phyloP scores from a whole-genome alignment of 2,797 vertebrate species.

The Cichlasoma orientale region DNA sequence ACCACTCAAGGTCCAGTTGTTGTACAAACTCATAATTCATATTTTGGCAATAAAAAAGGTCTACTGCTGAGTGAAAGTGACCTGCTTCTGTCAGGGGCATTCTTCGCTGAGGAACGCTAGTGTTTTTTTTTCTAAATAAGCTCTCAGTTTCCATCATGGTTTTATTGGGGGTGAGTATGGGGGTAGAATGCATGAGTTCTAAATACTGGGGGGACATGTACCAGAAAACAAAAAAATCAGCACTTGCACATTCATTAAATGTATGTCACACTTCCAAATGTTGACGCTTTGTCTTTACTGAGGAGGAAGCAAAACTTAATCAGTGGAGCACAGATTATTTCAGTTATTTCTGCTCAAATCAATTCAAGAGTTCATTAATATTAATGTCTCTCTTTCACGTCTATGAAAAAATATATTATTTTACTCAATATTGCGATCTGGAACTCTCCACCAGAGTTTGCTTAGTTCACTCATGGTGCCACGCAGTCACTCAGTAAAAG shows the following conservation, averaged over 20 bases:
- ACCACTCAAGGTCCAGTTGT: background rate
- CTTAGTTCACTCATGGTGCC: background rate
- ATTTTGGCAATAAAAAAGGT: background rate
- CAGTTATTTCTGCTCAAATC: background rate
- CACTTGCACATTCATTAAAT: background rate
- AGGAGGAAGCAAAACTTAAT: background rate
- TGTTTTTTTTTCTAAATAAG: background rate
- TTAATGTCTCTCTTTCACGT: background rate
- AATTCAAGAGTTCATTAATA: background rate
- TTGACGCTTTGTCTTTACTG: background rate
- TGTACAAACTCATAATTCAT: background rate
- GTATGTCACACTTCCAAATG: background rate
- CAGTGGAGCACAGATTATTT: background rate
- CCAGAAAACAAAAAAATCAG: rapidly evolving
- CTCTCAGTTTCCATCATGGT: background rate
- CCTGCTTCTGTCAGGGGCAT: background rate
- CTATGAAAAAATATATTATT: background rate
- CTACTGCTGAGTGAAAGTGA: background rate
- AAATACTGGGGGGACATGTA: background rate
- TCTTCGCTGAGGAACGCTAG: background rate
- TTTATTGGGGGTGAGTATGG: background rate
- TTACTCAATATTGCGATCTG: background rate
- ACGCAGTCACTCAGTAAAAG: constrained; percentile 2
- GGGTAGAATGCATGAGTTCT: background rate
- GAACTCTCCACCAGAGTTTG: background rate